Evolutionary conservation across 2,113 vertebrate species (phyloP).

Genomic region (Beaufortia kweichowensis): DNA sequence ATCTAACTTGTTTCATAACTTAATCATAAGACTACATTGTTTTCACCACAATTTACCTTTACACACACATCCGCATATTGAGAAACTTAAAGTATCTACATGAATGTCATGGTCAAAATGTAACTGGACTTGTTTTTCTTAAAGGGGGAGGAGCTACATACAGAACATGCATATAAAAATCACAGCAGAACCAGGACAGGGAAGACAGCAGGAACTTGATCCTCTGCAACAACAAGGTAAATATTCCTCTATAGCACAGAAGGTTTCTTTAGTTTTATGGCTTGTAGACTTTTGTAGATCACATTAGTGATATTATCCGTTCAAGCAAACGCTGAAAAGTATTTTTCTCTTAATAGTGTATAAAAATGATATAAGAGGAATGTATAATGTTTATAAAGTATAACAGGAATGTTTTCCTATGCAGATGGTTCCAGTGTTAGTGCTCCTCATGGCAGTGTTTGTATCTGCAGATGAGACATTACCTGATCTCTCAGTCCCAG

Average conservation of each 20-base stretch:
- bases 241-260: background rate
- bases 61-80: background rate
- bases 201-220: background rate
- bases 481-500: background rate
- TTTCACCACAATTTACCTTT: no score
- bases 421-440: conserved; percentile 65
- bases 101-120: background rate
- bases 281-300: no score
- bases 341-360: no score
- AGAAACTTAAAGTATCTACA: background rate
- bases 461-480: conserved; percentile 39
- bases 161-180: background rate
- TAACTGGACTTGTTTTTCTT: background rate
- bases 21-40: background rate
- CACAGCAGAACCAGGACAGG: background rate
- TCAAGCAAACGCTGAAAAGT: no score
- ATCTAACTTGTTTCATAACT: background rate
- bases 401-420: no score
- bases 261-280: no score
- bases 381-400: no score
- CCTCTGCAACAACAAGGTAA: background rate
- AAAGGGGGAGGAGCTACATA: background rate
- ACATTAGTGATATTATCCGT: no score
- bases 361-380: no score
- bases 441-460: conserved; percentile 51